phyloP scores from a whole-genome alignment of 2,888 invertebrate species.

The Drosophila bunnanda region DNA sequence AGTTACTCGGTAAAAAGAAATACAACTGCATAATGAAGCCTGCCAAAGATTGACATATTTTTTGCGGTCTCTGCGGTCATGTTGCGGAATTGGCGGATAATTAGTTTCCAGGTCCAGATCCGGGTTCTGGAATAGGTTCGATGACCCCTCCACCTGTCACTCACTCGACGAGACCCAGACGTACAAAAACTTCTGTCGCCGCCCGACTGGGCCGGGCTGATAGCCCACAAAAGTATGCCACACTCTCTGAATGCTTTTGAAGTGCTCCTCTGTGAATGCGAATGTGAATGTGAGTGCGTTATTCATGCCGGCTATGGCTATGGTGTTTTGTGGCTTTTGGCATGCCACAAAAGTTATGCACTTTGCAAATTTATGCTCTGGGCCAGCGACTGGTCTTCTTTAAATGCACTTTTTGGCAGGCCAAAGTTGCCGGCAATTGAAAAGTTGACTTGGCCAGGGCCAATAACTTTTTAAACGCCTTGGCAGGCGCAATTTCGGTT shows the following conservation, averaged over 20 bases:
- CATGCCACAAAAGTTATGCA: conserved; percentile 79
- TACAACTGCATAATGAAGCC: conserved; percentile 48
- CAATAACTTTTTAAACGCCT: conserved; percentile 78
- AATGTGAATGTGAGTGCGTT: conserved; percentile 47
- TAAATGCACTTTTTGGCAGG: conserved; percentile 63
- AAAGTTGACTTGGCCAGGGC: conserved; percentile 68
- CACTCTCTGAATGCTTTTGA: conserved; percentile 69
- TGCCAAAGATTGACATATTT: conserved; percentile 47
- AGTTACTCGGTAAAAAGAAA: not conserved
- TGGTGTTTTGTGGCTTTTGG: conserved; percentile 77
- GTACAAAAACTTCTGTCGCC: conserved; percentile 58
- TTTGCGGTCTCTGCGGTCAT: conserved; percentile 50
- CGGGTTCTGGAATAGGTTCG: conserved; percentile 50
- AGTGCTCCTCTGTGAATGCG: conserved; percentile 52
- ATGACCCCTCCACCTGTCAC: conserved; percentile 44
- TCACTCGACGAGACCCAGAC: conserved; percentile 33
- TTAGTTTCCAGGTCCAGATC: conserved; percentile 55
- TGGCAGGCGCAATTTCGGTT: conserved; percentile 55
- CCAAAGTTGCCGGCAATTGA: conserved; percentile 62
- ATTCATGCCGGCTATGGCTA: conserved; percentile 72
- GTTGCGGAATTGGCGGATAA: conserved; percentile 52
- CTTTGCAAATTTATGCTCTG: conserved; percentile 72
- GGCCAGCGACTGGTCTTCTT: conserved; percentile 19
- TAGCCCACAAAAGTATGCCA: conserved; percentile 69
- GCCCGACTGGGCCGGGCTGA: conserved; percentile 26